Evolutionary conservation across 2,113 vertebrate species (phyloP).

Genomic region (Tragelaphus scriptus): DNA sequence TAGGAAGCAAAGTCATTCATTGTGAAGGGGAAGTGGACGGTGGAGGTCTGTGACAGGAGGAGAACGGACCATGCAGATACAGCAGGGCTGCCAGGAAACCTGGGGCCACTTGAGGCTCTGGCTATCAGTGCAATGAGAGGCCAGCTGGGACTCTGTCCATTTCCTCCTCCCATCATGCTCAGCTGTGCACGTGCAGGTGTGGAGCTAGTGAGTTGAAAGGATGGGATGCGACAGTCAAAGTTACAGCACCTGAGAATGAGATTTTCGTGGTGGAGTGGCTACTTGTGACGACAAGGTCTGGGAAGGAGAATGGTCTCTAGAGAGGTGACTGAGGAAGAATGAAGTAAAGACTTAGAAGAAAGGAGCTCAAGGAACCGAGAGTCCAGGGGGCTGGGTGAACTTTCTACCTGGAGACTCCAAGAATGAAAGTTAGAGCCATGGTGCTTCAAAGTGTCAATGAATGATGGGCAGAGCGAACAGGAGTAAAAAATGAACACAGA

Average conservation of each 20-base stretch:
- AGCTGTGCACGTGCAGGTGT: neutral
- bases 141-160: neutral
- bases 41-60: neutral
- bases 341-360: neutral
- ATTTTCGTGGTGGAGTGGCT: neutral
- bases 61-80: neutral
- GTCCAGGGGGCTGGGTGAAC: neutral
- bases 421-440: neutral
- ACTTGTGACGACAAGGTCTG: neutral
- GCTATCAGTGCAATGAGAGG: neutral
- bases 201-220: neutral
- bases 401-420: neutral
- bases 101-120: neutral
- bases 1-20: neutral
- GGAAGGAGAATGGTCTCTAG: neutral
- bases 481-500: neutral
- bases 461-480: neutral
- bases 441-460: neutral
- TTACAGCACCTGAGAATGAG: neutral
- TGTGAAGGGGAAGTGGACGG: neutral
- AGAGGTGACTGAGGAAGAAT: neutral
- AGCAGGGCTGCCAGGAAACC: neutral
- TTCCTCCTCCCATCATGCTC: neutral
- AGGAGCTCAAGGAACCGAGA: neutral
- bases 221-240: neutral